Evolutionary conservation across 2,888 invertebrate genomes (phyloP), one percentile per base, ranked within the genome.

Genomic region (Agriopis aurantiaria): DNA sequence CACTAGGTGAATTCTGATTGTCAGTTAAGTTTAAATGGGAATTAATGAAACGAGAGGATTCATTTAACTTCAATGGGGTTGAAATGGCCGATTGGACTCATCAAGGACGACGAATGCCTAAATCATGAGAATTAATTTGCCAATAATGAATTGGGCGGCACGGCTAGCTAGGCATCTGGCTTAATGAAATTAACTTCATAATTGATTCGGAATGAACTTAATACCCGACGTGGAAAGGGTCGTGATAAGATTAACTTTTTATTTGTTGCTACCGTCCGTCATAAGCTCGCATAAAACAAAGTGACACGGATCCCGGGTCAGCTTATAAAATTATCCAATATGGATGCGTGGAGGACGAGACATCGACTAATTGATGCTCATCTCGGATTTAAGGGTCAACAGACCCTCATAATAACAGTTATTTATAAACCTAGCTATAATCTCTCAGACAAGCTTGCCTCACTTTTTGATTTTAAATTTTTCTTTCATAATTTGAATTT

Each of bases 281-380:
- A 69, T 65, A 62, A 61, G 52, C 60, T 23, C 51, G 51, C 40
- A 65, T 61, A 53, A 60, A 61, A 62, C 57, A 66, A 56, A 61
- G 58, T 63, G 58, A 55, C 55, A 63, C 14, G 33, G 61, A 63
- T 56, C 23, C 70, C 3, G 17, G 61, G 52, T 57, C 53, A 41
- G 66, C 65, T 70, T 69, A 53, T 65, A 62, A 60, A 64, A 71
- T 68, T 52, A 68, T 69, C 56, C 57, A 77, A 77, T 78, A 78
- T 77, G 77, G 78, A 79, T 71, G 80, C 75, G 79, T 77, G 83
- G 80, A 81, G 83, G 74, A 83, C 80, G 79, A 81, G 75, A 83
- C 80, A 78, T 80, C 87, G 81, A 85, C 80, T 89, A 90, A 90
- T 90, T 90, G 88, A 88, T 88, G 87, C 86, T 88, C 88, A 88